These are phyloP conservation scores for Falco novaeseelandiae DNA, from an alignment of 2,797 vertebrate species.

Conservation along the genomic window DNA sequence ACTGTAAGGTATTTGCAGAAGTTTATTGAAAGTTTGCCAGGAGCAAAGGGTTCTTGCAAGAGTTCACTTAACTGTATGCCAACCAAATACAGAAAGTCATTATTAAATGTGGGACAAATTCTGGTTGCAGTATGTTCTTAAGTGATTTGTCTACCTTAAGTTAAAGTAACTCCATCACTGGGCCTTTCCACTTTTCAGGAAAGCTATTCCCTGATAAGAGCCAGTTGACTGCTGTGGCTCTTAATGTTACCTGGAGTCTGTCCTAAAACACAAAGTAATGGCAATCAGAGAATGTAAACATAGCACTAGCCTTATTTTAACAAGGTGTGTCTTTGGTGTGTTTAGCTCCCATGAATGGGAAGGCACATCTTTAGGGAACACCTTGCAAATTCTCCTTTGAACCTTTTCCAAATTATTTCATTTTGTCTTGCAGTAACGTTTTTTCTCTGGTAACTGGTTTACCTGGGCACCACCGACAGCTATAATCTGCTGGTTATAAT, in stretches of 20 bases:
- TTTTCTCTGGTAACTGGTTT: not conserved
- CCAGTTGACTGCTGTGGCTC: not conserved
- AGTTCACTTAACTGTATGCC: not conserved
- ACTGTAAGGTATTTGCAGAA: not conserved
- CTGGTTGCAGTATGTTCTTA: not conserved
- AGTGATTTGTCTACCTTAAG: not conserved
- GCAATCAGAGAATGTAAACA: not conserved
- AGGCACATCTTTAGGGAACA: not conserved
- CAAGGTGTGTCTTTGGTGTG: not conserved
- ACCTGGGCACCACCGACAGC: not conserved
- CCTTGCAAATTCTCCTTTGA: not conserved
- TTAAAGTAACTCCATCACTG: not conserved
- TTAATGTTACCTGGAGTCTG: not conserved
- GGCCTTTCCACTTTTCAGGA: not conserved
- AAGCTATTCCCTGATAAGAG: not conserved
- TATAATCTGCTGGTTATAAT: not conserved
- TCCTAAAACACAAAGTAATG: not conserved
- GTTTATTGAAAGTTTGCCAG: not conserved
- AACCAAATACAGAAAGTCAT: not conserved
- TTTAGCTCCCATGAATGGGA: not conserved
- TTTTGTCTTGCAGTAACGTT: not conserved
- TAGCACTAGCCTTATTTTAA: not conserved
- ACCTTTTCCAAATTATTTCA: not conserved
- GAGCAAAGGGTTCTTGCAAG: not conserved
- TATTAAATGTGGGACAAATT: not conserved